Percentiles rank a stretch among this genome's conserved stretches.
phyloP scores from a whole-genome alignment of 2,888 invertebrate genomes.

The Chaitophorus viminalis region DNA sequence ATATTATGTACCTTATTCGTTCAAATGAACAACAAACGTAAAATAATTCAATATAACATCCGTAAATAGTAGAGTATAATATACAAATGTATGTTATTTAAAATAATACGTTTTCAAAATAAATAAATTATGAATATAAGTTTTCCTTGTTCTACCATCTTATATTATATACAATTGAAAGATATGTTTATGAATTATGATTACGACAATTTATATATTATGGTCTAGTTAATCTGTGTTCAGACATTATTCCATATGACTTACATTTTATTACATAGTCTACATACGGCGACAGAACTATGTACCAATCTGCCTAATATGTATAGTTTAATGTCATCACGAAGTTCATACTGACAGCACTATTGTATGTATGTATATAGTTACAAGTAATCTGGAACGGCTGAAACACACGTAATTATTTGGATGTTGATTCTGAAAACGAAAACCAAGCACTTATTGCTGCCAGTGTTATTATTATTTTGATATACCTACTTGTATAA shows the following conservation, averaged over 20 bases:
- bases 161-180: too few species aligned
- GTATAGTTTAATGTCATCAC: not conserved
- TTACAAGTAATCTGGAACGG: not conserved
- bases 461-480: not conserved
- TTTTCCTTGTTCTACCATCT: not conserved
- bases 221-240: conserved; percentile 48
- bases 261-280: conserved; percentile 47
- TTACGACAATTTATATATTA: conserved; percentile 19
- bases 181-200: not conserved
- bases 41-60: too few species aligned
- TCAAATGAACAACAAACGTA: too few species aligned
- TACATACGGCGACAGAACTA: conserved; percentile 35
- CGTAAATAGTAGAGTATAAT: too few species aligned
- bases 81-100: too few species aligned
- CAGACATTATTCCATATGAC: not conserved
- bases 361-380: not conserved
- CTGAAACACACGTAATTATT: not conserved
- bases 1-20: too few species aligned
- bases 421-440: conserved; percentile 10
- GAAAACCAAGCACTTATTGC: not conserved
- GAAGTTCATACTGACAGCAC: not conserved
- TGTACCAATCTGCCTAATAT: not conserved
- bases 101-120: not conserved
- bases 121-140: not conserved
- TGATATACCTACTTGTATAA: not conserved